Conservation (phyloP, 1,140 invertebrate species). For the Zaprionus taronus region DNA sequence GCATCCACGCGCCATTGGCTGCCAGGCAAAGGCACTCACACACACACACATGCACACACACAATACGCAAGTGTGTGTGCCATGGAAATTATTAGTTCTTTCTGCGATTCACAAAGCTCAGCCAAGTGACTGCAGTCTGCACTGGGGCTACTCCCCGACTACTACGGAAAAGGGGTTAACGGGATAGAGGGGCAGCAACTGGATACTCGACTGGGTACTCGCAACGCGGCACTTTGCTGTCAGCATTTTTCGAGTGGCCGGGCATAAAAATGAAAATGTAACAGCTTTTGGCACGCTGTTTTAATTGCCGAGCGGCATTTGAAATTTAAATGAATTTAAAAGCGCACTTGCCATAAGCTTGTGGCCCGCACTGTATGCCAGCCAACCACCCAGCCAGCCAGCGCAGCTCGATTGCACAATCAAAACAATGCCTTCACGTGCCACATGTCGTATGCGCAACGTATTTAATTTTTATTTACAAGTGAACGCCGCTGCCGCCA, state of each 20-base stretch:
- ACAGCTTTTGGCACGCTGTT: conserved; percentile 72
- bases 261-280: conserved; percentile 63
- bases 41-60: background rate
- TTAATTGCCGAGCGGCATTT: conserved; percentile 64
- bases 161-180: too few species aligned
- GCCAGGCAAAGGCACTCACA: conserved; percentile 15
- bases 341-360: conserved; percentile 11
- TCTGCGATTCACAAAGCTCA: conserved; percentile 41
- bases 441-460: conserved; percentile 44
- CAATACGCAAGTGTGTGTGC: conserved; percentile 5
- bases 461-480: conserved; percentile 67
- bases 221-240: conserved; percentile 39
- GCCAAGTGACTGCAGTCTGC: conserved; percentile 50
- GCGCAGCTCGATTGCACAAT: conserved; percentile 38
- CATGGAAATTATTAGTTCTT: conserved; percentile 58
- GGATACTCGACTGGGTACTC: conserved; percentile 1
- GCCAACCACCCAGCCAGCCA: background rate
- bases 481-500: conserved; percentile 31
- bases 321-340: conserved; percentile 69
- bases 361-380: background rate
- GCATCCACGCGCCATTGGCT: conserved; percentile 41
- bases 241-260: conserved; percentile 64
- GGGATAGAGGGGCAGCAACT: too few species aligned
- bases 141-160: too few species aligned
- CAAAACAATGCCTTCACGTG: conserved; percentile 50